These are phyloP conservation scores for Nasua narica DNA, from an alignment of 2,797 vertebrate genomes.

Conservation along the genomic window DNA sequence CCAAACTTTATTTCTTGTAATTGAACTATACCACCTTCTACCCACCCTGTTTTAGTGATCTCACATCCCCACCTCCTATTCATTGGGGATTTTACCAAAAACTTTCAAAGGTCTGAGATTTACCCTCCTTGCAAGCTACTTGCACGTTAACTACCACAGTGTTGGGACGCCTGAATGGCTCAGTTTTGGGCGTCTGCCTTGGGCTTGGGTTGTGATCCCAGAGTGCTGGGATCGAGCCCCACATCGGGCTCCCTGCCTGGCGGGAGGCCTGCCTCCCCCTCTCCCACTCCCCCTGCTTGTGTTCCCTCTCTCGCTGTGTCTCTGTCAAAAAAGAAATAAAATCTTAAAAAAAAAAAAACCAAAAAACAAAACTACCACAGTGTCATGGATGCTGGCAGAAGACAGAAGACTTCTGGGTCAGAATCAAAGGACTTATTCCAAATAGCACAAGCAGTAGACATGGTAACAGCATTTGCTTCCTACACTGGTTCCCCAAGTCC, in stretches of 20 bases:
- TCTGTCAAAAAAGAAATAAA: too few relatives aligned
- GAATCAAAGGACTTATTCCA: not conserved
- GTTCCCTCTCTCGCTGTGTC: too few relatives aligned
- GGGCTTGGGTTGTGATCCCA: too few relatives aligned
- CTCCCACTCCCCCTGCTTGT: too few relatives aligned
- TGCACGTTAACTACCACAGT: not conserved
- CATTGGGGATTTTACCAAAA: conserved; percentile 7
- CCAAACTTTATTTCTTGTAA: not conserved
- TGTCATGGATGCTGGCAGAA: not conserved
- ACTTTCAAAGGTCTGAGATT: not conserved
- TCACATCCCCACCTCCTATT: not conserved
- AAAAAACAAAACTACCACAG: not conserved
- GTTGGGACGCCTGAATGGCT: too few relatives aligned
- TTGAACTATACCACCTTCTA: not conserved
- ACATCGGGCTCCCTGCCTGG: too few relatives aligned
- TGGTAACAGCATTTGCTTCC: not conserved
- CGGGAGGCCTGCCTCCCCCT: too few relatives aligned
- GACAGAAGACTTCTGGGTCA: not conserved
- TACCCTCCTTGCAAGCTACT: not conserved
- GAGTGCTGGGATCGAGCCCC: too few relatives aligned
- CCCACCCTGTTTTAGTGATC: not conserved
- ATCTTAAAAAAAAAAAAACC: too few relatives aligned
- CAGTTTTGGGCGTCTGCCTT: too few relatives aligned
- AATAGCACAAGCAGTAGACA: not conserved
- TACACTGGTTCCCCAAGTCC: not conserved